phyloP scores from a whole-genome alignment of 35 echinoderm and acorn worm genomes.

The Eucidaris tribuloides region DNA sequence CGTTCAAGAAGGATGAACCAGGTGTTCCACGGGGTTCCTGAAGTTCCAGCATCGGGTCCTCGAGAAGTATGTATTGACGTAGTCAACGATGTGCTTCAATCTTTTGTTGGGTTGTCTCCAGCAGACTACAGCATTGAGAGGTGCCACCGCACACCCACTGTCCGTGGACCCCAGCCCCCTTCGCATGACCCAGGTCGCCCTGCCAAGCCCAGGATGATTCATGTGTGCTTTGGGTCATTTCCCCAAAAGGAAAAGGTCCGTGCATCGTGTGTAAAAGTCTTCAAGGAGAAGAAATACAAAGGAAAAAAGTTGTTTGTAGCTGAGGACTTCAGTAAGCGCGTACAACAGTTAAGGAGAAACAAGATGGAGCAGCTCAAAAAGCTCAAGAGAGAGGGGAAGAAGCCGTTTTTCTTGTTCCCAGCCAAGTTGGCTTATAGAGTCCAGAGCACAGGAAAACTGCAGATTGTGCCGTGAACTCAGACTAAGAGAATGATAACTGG shows the following conservation, averaged over 20 bases:
- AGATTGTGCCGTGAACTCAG: constrained; percentile 8
- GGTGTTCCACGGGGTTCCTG: neutral
- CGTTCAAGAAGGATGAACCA: neutral
- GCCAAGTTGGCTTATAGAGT: constrained; percentile 20
- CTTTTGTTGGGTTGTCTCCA: constrained; percentile 2
- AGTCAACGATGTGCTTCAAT: neutral
- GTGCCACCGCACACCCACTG: constrained; percentile 6
- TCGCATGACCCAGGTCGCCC: neutral
- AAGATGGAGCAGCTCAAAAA: neutral
- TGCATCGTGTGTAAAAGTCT: neutral
- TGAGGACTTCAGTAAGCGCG: neutral
- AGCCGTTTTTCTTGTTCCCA: neutral
- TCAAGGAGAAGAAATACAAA: too few species aligned
- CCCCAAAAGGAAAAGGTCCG: neutral
- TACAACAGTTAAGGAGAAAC: constrained; percentile 3
- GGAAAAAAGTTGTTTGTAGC: neutral
- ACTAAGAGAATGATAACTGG: too few species aligned
- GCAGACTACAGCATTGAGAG: neutral
- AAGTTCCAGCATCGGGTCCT: neutral
- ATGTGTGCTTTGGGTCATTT: neutral
- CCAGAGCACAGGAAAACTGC: constrained; percentile 5
- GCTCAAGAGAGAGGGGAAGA: neutral
- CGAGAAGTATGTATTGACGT: neutral
- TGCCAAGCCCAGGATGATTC: neutral
- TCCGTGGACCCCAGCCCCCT: neutral